phyloP scores from a whole-genome alignment of 1,140 invertebrate species.

The Papilio xuthus region DNA sequence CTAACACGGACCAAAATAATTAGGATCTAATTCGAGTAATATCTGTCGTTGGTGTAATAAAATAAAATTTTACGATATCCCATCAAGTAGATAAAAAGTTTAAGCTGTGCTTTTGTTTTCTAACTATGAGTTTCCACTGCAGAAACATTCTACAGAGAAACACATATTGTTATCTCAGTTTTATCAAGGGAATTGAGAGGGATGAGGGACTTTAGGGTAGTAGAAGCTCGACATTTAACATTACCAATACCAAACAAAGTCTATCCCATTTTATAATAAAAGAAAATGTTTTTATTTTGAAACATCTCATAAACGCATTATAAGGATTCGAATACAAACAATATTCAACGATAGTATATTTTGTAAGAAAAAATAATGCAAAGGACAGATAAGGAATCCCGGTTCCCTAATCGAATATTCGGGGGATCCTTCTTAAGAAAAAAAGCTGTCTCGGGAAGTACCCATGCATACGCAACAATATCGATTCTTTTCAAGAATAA shows the following conservation, averaged over 20 bases:
- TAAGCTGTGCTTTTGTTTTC: background rate
- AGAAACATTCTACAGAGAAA: no score
- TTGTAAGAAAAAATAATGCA: constrained; percentile 22
- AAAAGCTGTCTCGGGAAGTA: constrained; percentile 51
- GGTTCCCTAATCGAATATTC: constrained; percentile 71
- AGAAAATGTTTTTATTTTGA: background rate
- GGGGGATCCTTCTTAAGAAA: constrained; percentile 63
- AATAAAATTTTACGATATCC: constrained; percentile 32
- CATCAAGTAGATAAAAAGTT: background rate
- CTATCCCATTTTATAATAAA: background rate
- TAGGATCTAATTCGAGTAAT: constrained; percentile 26
- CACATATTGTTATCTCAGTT: no score
- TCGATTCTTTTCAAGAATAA: constrained; percentile 69
- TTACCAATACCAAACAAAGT: background rate
- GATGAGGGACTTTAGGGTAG: no score
- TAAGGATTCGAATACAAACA: constrained; percentile 17
- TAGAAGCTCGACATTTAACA: no score
- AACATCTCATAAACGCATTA: constrained; percentile 20
- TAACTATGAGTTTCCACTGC: background rate
- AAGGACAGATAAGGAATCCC: constrained; percentile 50
- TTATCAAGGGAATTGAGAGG: no score
- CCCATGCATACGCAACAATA: constrained; percentile 69
- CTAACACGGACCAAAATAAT: constrained; percentile 20
- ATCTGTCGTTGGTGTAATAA: constrained; percentile 17
- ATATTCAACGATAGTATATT: constrained; percentile 17